Conservation (phyloP, 2,113 vertebrate genomes). For the Cygnus atratus region DNA sequence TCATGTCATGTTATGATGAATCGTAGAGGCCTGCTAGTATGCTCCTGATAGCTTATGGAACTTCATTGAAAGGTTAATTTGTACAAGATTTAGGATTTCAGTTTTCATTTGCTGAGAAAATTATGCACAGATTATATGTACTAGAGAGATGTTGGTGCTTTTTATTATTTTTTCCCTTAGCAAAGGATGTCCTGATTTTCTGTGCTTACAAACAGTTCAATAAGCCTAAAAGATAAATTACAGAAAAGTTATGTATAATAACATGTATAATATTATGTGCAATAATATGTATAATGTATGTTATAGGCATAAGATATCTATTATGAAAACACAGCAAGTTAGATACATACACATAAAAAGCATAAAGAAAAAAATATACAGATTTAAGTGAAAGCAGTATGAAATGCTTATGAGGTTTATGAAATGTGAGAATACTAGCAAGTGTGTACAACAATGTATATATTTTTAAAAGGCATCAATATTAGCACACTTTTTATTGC, state of each 20-base stretch:
- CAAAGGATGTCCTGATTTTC: not conserved
- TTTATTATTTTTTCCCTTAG: not conserved
- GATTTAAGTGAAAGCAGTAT: not conserved
- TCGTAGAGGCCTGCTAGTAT: not conserved
- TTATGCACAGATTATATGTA: not conserved
- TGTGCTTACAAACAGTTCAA: not conserved
- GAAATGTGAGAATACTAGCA: not conserved
- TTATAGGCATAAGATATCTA: not conserved
- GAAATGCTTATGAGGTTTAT: not conserved
- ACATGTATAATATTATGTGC: too few species aligned
- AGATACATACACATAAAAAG: not conserved
- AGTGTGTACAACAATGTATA: not conserved
- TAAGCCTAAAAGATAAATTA: not conserved
- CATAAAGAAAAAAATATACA: not conserved
- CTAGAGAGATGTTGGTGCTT: not conserved
- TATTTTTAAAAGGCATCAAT: not conserved
- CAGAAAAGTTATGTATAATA: not conserved
- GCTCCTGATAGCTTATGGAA: not conserved
- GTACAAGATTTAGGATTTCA: not conserved
- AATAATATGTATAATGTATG: too few species aligned
- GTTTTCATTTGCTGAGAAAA: not conserved
- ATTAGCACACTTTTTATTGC: not conserved
- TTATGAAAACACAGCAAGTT: not conserved
- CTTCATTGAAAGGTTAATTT: not conserved
- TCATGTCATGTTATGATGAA: not conserved